Evolutionary conservation across 2,888 invertebrate species (phyloP).

Genomic region (Acrobasis consociella): DNA sequence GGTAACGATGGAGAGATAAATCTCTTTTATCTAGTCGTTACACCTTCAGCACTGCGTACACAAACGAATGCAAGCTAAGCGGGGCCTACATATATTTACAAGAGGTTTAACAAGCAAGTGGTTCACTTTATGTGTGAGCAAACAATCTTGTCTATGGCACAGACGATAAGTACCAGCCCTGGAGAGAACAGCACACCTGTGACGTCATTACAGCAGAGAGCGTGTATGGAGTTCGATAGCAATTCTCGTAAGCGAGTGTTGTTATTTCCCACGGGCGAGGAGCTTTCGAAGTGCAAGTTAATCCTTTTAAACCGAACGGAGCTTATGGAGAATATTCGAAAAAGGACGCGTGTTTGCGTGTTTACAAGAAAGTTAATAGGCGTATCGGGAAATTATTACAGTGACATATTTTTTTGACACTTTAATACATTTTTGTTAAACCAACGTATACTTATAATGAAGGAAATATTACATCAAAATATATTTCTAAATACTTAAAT

Average conservation of each 20-base stretch:
- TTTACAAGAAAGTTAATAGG: slow-evolving; percentile 11
- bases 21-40: too few relatives aligned
- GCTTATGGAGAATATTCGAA: slow-evolving; percentile 12
- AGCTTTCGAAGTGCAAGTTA: slow-evolving; percentile 22
- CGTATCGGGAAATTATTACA: not conserved
- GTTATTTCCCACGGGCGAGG: slow-evolving; percentile 26
- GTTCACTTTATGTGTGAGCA: slow-evolving; percentile 16
- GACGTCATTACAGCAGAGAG: slow-evolving; percentile 25
- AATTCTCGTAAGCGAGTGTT: slow-evolving; percentile 25
- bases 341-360: slow-evolving; percentile 12
- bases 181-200: slow-evolving; percentile 20
- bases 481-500: too few relatives aligned
- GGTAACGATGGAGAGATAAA: not conserved
- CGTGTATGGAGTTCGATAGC: slow-evolving; percentile 23
- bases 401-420: not conserved
- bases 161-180: slow-evolving; percentile 19
- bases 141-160: slow-evolving; percentile 17
- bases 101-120: slow-evolving; percentile 13
- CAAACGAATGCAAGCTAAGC: not conserved
- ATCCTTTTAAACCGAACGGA: slow-evolving; percentile 21
- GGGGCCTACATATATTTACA: not conserved
- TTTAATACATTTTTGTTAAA: not conserved
- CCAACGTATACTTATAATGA: not conserved
- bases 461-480: not conserved
- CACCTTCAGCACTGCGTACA: not conserved